These are phyloP conservation scores for Anodontia alba DNA, from an alignment of 2,888 invertebrate genomes.

Conservation along the genomic window DNA sequence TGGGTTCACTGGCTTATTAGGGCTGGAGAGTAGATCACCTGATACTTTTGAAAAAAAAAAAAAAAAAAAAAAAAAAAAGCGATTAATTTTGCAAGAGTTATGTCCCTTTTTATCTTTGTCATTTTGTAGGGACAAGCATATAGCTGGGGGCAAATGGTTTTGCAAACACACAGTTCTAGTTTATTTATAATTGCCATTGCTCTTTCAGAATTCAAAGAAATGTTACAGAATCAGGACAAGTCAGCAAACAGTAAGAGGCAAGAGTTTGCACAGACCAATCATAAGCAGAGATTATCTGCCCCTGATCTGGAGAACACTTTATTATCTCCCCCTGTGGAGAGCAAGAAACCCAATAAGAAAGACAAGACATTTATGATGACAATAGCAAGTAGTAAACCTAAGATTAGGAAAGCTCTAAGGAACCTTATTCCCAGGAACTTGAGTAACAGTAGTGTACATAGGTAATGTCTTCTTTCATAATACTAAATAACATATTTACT, in stretches of 20 bases:
- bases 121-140: no score
- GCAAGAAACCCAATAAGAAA: conserved; percentile 83
- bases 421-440: conserved; percentile 89
- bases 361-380: conserved; percentile 89
- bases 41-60: no score
- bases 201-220: conserved; percentile 88
- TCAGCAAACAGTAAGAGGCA: conserved; percentile 90
- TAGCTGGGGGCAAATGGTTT: no score
- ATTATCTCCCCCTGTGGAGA: conserved; percentile 40
- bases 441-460: conserved; percentile 82
- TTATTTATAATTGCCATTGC: no score
- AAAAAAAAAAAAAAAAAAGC: no score
- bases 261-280: conserved; percentile 90
- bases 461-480: conserved; percentile 57
- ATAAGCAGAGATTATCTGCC: conserved; percentile 90
- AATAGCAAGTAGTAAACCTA: conserved; percentile 91
- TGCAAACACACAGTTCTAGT: no score
- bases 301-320: conserved; percentile 88
- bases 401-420: conserved; percentile 94
- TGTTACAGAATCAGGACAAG: conserved; percentile 91
- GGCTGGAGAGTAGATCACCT: no score
- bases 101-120: no score
- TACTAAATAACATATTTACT: no score
- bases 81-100: no score
- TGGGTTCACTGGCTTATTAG: no score